Conservation (phyloP, 2,113 vertebrate genomes). For the Pitta sordida region DNA sequence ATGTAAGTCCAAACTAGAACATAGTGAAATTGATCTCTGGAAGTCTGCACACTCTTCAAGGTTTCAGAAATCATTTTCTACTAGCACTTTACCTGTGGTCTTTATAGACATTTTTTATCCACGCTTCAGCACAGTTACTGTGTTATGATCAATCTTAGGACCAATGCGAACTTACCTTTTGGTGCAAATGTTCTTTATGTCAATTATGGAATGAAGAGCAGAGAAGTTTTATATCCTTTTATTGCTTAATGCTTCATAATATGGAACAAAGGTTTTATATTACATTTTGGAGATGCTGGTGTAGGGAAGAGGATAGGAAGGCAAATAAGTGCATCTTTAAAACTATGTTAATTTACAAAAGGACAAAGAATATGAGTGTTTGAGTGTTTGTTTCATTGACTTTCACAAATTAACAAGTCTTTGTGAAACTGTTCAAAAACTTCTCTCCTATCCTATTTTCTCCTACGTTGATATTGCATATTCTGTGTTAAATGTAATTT, state of each 20-base stretch:
- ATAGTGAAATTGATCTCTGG: not conserved
- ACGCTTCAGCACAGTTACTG: constrained; percentile 12
- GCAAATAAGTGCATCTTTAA: not conserved
- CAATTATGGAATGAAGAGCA: constrained; percentile 7
- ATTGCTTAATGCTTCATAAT: constrained; percentile 31
- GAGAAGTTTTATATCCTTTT: constrained; percentile 21
- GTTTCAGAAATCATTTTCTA: constrained; percentile 4
- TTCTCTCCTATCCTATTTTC: not conserved
- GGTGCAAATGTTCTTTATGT: constrained; percentile 24
- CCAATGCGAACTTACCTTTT: constrained; percentile 6
- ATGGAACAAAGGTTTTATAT: constrained; percentile 30
- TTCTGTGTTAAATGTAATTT: not conserved
- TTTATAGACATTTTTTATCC: constrained; percentile 16
- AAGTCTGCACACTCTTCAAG: not conserved
- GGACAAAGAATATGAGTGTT: not conserved
- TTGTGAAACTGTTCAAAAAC: not conserved
- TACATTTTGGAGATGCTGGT: not conserved
- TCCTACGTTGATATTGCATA: not conserved
- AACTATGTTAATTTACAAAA: not conserved
- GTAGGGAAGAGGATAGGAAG: not conserved
- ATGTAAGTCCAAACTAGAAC: not conserved
- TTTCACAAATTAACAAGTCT: not conserved
- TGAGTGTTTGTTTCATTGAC: not conserved
- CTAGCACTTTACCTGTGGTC: not conserved
- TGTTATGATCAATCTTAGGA: not conserved